Evolutionary conservation across 2,113 vertebrate genomes (phyloP).

Genomic region (Cranoglanis bouderius): DNA sequence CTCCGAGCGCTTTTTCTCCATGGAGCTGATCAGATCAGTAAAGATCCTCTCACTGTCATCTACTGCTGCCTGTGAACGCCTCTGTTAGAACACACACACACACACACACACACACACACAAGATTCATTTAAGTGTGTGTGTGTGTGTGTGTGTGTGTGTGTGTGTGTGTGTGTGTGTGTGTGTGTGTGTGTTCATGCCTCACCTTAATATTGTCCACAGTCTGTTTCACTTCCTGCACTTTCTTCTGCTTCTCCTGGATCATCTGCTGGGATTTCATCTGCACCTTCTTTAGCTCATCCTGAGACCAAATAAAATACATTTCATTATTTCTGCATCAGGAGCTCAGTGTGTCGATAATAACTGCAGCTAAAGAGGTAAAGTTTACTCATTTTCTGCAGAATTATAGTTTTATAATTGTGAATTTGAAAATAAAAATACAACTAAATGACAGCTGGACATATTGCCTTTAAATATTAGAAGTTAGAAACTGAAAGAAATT

Average conservation of each 20-base stretch:
- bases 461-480: neutral
- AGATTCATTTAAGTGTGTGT: too few species aligned
- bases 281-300: neutral
- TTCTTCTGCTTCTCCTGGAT: slow-evolving; percentile 18
- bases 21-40: slow-evolving; percentile 20
- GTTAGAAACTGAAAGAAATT: neutral
- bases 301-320: neutral
- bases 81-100: neutral
- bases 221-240: neutral
- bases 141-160: too few species aligned
- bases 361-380: neutral
- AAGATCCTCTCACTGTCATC: slow-evolving; percentile 9
- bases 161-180: neutral
- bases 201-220: slow-evolving; percentile 8
- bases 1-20: neutral
- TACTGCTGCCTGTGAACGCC: neutral
- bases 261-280: neutral
- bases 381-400: neutral
- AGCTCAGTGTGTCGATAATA: neutral
- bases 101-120: neutral
- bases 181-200: neutral
- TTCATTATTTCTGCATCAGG: neutral
- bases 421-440: neutral
- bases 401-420: neutral
- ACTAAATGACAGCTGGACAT: neutral